A percentile compares a stretch with the other conserved stretches of the same genome.
These are phyloP conservation scores for Phalacrocorax aristotelis DNA, from an alignment of 2,113 vertebrate genomes.

Conservation along the genomic window DNA sequence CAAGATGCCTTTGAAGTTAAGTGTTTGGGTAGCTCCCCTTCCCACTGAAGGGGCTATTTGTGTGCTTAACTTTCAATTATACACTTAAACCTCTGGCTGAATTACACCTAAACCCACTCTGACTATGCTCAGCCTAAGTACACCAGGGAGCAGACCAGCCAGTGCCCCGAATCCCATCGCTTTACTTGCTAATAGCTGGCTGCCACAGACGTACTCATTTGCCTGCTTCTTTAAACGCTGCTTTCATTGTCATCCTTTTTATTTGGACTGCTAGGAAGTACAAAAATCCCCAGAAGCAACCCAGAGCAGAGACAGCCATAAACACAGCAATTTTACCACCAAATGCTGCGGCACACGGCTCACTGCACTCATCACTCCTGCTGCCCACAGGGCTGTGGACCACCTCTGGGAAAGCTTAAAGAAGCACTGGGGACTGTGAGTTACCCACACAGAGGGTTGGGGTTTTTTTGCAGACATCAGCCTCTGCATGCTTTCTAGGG, in stretches of 20 bases:
- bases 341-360: neutral
- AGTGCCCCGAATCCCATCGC: neutral
- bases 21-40: neutral
- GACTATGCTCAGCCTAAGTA: neutral
- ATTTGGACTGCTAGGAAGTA: neutral
- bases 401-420: neutral
- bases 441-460: neutral
- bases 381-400: neutral
- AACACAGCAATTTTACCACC: neutral
- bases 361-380: accelerated
- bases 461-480: neutral
- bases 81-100: neutral
- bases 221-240: neutral
- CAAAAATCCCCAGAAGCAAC: neutral
- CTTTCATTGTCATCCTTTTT: neutral
- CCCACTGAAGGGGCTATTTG: neutral
- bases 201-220: neutral
- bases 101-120: neutral
- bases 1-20: neutral
- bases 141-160: neutral
- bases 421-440: neutral
- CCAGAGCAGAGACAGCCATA: neutral
- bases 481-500: neutral
- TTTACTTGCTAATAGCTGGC: slow-evolving; percentile 18
- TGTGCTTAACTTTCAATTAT: neutral